Evolutionary conservation across 2,797 vertebrate species (phyloP).

Genomic region (Falco rusticolus): DNA sequence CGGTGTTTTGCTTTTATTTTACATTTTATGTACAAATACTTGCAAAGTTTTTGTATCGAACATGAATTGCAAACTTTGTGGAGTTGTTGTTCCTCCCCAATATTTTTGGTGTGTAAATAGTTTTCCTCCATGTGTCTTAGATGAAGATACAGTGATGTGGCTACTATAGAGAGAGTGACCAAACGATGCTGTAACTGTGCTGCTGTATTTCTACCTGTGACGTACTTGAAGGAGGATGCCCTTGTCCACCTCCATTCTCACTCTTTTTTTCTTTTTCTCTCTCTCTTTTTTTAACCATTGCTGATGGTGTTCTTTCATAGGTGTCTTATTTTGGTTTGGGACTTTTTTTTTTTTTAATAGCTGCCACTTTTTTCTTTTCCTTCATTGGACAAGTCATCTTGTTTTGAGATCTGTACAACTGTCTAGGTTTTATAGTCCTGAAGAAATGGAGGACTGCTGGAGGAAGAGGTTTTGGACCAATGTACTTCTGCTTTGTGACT

Average conservation of each 20-base stretch:
- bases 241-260: slow-evolving; percentile 7
- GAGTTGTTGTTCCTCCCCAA: neutral
- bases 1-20: neutral
- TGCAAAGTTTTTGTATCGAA: neutral
- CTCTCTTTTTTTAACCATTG: neutral
- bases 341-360: neutral
- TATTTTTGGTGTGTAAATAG: slow-evolving; percentile 63
- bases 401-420: slow-evolving; percentile 49
- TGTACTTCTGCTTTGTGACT: slow-evolving; percentile 84
- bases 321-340: neutral
- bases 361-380: slow-evolving; percentile 23
- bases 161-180: slow-evolving; percentile 46
- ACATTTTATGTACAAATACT: neutral
- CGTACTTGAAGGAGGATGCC: slow-evolving; percentile 67
- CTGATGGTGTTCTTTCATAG: slow-evolving; percentile 3
- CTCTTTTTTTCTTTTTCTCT: neutral
- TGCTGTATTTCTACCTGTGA: slow-evolving; percentile 57
- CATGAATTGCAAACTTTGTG: neutral
- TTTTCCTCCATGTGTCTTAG: slow-evolving; percentile 37
- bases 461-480: slow-evolving; percentile 72
- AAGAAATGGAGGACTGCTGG: slow-evolving; percentile 67
- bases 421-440: slow-evolving; percentile 58
- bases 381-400: slow-evolving; percentile 43
- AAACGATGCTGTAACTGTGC: slow-evolving; percentile 51
- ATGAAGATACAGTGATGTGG: slow-evolving; percentile 39